Conservation (phyloP, 2,113 vertebrate genomes). For the Aegotheles bennettii region DNA sequence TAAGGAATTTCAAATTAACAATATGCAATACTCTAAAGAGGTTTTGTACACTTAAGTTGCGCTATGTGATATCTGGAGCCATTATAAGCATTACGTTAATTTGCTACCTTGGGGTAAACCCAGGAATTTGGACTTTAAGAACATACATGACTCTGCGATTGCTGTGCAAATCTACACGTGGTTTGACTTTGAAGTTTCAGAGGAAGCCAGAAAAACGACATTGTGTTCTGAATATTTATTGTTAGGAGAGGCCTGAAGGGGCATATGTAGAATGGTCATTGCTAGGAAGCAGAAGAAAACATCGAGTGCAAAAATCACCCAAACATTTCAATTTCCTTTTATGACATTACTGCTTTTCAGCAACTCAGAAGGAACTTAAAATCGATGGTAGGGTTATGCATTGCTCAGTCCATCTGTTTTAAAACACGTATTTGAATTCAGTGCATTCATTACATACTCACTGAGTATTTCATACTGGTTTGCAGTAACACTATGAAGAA, state of each 20-base stretch:
- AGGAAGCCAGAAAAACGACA: neutral
- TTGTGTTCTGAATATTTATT: neutral
- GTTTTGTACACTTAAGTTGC: neutral
- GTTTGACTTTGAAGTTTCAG: neutral
- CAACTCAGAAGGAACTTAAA: neutral
- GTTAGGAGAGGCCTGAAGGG: neutral
- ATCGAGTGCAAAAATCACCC: rapidly evolving
- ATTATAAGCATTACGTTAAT: neutral
- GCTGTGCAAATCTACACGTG: neutral
- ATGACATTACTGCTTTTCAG: neutral
- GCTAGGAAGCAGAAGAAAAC: neutral
- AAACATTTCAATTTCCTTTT: neutral
- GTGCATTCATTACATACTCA: neutral
- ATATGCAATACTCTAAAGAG: neutral
- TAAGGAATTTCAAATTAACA: neutral
- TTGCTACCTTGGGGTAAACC: neutral
- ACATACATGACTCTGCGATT: neutral
- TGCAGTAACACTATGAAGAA: neutral
- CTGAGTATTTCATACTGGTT: neutral
- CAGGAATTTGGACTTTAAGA: neutral
- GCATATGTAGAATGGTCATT: neutral
- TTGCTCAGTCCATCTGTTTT: neutral
- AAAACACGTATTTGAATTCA: neutral
- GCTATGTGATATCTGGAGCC: neutral
- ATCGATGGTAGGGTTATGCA: neutral